phyloP scores from a whole-genome alignment of 2,113 vertebrate species.

The Salvator merianae region DNA sequence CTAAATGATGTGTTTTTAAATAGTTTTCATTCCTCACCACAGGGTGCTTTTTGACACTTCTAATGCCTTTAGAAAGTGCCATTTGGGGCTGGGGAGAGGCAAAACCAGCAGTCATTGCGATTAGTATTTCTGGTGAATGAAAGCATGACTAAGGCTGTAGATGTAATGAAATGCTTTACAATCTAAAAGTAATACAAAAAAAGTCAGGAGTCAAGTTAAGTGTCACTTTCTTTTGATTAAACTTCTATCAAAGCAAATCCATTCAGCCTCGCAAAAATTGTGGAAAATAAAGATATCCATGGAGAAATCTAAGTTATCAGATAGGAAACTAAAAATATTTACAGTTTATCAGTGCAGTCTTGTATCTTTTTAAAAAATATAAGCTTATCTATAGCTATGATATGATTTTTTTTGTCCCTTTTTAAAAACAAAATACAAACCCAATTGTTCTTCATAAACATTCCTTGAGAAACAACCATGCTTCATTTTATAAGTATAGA shows the following conservation, averaged over 20 bases:
- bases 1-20: conserved; percentile 12
- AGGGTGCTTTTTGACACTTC: conserved; percentile 12
- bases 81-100: neutral
- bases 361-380: neutral
- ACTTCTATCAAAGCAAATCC: conserved; percentile 6
- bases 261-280: neutral
- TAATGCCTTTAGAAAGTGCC: conserved; percentile 22
- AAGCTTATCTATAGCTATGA: neutral
- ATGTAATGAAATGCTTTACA: conserved; percentile 27
- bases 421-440: neutral
- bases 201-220: conserved; percentile 17
- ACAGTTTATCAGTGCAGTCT: neutral
- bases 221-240: conserved; percentile 29
- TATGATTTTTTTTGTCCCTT: too few species aligned
- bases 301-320: conserved; percentile 12
- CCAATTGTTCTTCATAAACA: neutral
- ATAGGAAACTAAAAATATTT: neutral
- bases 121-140: neutral
- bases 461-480: neutral
- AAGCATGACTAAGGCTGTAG: neutral
- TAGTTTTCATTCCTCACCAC: conserved; percentile 10
- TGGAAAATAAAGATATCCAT: neutral
- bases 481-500: neutral
- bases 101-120: neutral
- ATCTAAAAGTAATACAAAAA: conserved; percentile 20